Percentiles rank a stretch among this genome's conserved stretches.
Evolutionary conservation across 2,888 invertebrate species (phyloP).

Genomic region (Drosophila pegasa): DNA sequence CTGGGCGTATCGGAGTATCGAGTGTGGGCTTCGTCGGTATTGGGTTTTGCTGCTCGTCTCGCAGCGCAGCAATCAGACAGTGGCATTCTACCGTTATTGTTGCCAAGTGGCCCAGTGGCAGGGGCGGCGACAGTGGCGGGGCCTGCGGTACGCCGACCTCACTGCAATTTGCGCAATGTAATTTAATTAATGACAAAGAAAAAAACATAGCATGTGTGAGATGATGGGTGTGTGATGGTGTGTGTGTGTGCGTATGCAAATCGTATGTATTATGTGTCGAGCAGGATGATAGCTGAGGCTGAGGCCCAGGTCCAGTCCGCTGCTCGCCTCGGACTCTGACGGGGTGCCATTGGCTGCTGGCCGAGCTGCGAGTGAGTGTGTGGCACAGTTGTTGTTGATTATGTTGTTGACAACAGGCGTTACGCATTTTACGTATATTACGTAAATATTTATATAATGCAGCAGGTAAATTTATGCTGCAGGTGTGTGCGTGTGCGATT

Average conservation of each 20-base stretch:
- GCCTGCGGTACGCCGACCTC: conserved; percentile 34
- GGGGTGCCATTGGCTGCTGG: conserved; percentile 49
- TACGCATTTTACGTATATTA: conserved; percentile 80
- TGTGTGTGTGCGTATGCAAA: conserved; percentile 6
- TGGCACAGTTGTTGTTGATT: conserved; percentile 70
- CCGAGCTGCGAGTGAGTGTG: conserved; percentile 24
- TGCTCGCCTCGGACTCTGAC: conserved; percentile 28
- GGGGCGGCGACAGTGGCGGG: background rate
- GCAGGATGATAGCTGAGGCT: conserved; percentile 22
- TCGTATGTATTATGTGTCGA: conserved; percentile 9
- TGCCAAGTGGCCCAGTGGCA: conserved; percentile 23
- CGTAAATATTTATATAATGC: conserved; percentile 83
- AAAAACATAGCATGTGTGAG: background rate
- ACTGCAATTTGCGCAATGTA: conserved; percentile 83
- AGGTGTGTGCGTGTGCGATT: conserved; percentile 18
- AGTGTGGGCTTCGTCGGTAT: conserved; percentile 6
- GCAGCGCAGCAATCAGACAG: conserved; percentile 21
- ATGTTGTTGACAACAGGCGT: conserved; percentile 84
- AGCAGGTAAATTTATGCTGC: conserved; percentile 70
- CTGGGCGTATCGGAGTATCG: background rate
- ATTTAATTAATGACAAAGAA: conserved; percentile 82
- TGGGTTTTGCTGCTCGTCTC: conserved; percentile 14
- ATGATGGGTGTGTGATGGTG: background rate
- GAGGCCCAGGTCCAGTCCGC: conserved; percentile 16
- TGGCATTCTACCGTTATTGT: conserved; percentile 39